Evolutionary conservation across 2,888 invertebrate genomes (phyloP).

Genomic region (Yponomeuta sedellus): DNA sequence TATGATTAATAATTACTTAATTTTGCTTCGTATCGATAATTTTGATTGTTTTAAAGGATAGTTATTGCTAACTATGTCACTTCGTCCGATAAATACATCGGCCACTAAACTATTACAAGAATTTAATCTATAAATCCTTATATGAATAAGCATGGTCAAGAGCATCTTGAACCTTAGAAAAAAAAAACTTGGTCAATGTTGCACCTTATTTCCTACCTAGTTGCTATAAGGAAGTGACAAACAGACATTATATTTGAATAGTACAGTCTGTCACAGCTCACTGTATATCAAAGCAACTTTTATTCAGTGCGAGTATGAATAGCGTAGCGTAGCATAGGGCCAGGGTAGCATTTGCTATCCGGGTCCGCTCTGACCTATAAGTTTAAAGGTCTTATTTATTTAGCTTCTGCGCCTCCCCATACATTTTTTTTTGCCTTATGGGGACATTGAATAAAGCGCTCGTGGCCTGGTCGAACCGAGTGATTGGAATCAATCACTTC

Average conservation of each 20-base stretch:
- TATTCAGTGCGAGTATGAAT: too few species aligned
- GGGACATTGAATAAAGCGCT: too few species aligned
- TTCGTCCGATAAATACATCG: background rate
- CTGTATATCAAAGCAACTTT: too few species aligned
- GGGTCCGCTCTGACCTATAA: too few species aligned
- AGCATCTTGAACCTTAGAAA: conserved; percentile 14
- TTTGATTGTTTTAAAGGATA: background rate
- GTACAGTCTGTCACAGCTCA: background rate
- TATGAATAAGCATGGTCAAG: background rate
- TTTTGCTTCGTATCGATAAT: background rate
- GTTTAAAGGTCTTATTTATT: too few species aligned
- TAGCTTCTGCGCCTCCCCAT: too few species aligned
- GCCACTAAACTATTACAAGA: background rate
- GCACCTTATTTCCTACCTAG: conserved; percentile 9
- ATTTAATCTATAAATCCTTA: background rate
- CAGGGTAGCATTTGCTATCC: too few species aligned
- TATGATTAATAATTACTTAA: background rate
- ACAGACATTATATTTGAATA: background rate
- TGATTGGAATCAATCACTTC: too few species aligned
- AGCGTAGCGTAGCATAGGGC: too few species aligned
- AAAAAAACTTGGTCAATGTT: conserved; percentile 15
- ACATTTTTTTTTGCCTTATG: too few species aligned
- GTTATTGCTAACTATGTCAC: background rate
- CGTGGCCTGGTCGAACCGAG: too few species aligned
- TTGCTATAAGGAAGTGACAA: background rate